These are phyloP conservation scores for Melolontha melolontha DNA, from an alignment of 2,888 invertebrate genomes.

Conservation along the genomic window DNA sequence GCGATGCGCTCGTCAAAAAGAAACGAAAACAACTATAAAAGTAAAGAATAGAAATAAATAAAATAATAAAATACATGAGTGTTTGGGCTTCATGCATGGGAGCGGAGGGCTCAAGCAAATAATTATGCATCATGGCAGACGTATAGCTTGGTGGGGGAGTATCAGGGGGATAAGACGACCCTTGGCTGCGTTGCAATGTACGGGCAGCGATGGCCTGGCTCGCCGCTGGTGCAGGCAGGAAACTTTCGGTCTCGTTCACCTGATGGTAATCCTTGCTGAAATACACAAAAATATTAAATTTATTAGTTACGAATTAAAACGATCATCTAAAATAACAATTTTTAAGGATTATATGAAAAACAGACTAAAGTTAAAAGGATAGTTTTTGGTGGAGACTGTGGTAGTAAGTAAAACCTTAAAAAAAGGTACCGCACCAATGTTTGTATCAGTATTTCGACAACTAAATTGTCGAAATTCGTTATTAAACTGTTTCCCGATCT, in stretches of 20 bases:
- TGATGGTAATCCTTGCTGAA: slow-evolving; percentile 81
- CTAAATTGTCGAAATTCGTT: too few species aligned
- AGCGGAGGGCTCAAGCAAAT: slow-evolving; percentile 59
- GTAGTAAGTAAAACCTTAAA: too few species aligned
- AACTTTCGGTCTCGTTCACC: slow-evolving; percentile 87
- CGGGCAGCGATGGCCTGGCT: slow-evolving; percentile 73
- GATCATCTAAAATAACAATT: too few species aligned
- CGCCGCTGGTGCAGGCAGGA: slow-evolving; percentile 74
- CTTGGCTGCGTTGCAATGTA: slow-evolving; percentile 76
- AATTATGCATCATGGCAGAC: slow-evolving; percentile 70
- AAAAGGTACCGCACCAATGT: too few species aligned
- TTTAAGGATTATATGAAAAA: too few species aligned
- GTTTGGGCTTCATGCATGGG: slow-evolving; percentile 66
- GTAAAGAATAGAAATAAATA: slow-evolving; percentile 9
- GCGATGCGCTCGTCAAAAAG: background rate
- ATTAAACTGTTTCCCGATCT: too few species aligned
- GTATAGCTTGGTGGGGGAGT: slow-evolving; percentile 73
- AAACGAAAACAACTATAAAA: slow-evolving; percentile 1
- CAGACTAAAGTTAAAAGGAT: too few species aligned
- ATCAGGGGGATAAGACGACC: slow-evolving; percentile 74
- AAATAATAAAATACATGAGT: slow-evolving; percentile 58
- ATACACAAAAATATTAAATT: background rate
- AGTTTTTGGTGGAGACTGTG: too few species aligned
- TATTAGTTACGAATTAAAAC: background rate
- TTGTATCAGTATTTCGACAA: too few species aligned